A percentile compares a stretch with the other conserved stretches of the same genome.
Evolutionary conservation across 2,797 vertebrate species (phyloP).

Genomic region (Alectoris magna): DNA sequence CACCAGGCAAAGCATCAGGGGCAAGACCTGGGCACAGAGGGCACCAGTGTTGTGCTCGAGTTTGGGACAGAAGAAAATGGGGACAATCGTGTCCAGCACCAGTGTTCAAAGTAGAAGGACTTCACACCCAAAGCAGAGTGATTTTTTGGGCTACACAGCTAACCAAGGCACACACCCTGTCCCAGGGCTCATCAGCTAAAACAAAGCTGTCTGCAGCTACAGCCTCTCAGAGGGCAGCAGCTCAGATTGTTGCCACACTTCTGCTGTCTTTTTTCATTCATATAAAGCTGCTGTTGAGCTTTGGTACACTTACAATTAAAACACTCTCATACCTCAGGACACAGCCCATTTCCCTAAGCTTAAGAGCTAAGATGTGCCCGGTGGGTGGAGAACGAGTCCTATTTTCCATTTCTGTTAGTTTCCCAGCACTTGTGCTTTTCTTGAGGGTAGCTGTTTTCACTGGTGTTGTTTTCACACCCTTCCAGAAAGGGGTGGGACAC

Average conservation of each 20-base stretch:
- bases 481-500: background rate
- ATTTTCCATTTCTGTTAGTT: background rate
- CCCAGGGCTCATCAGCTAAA: constrained; percentile 5
- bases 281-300: background rate
- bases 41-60: background rate
- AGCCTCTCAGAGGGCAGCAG: constrained; percentile 17
- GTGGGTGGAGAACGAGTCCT: background rate
- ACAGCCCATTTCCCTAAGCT: background rate
- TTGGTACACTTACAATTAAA: constrained; percentile 14
- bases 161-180: background rate
- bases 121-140: background rate
- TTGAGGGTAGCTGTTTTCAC: background rate
- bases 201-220: constrained; percentile 17
- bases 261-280: constrained; percentile 21
- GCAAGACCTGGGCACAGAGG: background rate
- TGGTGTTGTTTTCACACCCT: background rate
- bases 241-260: constrained; percentile 21
- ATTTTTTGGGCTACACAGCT: background rate
- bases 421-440: background rate
- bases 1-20: background rate
- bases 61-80: background rate
- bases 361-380: background rate
- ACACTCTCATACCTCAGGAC: background rate
- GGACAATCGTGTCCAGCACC: background rate
- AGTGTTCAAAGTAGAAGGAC: background rate